Conservation (phyloP, 2,797 vertebrate genomes). For the Centroberyx gerrardi region DNA sequence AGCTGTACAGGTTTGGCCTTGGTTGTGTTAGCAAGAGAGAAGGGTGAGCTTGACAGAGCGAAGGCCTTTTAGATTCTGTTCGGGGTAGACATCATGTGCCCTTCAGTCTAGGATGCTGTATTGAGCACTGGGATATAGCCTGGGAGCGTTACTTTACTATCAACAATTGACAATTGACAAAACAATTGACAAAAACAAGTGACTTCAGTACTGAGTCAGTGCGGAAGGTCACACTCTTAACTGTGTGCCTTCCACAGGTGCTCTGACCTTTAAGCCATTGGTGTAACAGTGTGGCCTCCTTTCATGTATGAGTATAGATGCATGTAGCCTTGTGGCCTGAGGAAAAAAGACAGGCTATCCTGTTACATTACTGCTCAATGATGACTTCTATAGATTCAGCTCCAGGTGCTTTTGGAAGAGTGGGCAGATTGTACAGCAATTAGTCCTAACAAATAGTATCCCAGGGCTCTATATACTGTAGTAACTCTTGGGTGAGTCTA, state of each 20-base stretch:
- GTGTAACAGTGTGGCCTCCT: too few relatives aligned
- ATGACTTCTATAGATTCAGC: too few relatives aligned
- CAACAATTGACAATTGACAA: not conserved
- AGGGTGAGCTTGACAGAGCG: not conserved
- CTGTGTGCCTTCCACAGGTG: not conserved
- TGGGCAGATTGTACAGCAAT: not conserved
- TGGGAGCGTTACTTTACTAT: not conserved
- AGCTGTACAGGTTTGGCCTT: slow-evolving; percentile 44
- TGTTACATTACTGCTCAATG: too few relatives aligned
- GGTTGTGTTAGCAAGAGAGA: slow-evolving; percentile 23
- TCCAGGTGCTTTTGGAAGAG: not conserved
- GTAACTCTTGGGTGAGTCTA: not conserved
- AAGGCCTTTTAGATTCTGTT: not conserved
- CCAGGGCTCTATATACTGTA: not conserved
- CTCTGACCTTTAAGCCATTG: too few relatives aligned
- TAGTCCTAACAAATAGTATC: not conserved
- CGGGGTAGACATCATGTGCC: not conserved
- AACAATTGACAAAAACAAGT: too few relatives aligned
- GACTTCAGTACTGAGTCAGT: not conserved
- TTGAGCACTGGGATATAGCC: not conserved
- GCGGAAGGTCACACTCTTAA: not conserved
- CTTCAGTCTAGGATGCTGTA: not conserved
- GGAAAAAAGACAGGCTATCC: too few relatives aligned
- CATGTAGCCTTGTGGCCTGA: too few relatives aligned
- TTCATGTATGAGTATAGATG: too few relatives aligned